phyloP scores from a whole-genome alignment of 2,113 vertebrate species.

The Amphiprion percula region DNA sequence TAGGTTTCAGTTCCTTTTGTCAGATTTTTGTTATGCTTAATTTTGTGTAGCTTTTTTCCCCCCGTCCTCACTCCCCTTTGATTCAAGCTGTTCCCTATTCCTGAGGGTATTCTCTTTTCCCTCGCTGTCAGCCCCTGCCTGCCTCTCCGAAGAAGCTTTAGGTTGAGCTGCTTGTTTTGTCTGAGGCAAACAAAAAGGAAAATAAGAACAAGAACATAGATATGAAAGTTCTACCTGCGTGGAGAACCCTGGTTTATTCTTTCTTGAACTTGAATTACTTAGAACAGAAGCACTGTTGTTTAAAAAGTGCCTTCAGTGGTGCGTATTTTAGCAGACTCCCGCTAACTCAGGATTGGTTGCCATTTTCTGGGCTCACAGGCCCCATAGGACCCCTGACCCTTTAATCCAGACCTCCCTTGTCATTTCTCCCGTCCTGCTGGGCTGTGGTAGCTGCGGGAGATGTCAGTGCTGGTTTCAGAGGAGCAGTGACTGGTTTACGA shows the following conservation, averaged over 20 bases:
- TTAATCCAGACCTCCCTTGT: conserved; percentile 69
- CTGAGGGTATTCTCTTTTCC: conserved; percentile 79
- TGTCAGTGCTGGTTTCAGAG: conserved; percentile 52
- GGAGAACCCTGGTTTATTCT: conserved; percentile 85
- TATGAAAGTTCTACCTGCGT: conserved; percentile 82
- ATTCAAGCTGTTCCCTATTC: conserved; percentile 82
- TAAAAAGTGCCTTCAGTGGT: conserved; percentile 93
- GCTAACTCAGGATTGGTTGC: conserved; percentile 95
- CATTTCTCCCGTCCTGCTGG: conserved; percentile 50
- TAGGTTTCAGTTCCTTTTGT: conserved; percentile 48
- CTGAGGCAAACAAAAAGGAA: conserved; percentile 50
- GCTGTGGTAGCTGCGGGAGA: conserved; percentile 56
- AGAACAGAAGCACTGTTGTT: conserved; percentile 96
- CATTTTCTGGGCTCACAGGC: conserved; percentile 72
- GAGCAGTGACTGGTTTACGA: conserved; percentile 53
- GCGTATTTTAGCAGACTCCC: conserved; percentile 89
- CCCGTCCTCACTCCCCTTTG: conserved; percentile 66
- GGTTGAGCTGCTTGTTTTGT: conserved; percentile 77
- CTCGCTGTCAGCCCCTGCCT: conserved; percentile 69
- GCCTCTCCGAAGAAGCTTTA: conserved; percentile 72
- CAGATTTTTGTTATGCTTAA: conserved; percentile 40
- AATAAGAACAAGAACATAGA: conserved; percentile 50
- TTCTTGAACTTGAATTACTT: conserved; percentile 94
- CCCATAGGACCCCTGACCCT: conserved; percentile 74
- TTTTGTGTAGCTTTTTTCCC: conserved; percentile 36